These are phyloP conservation scores for Strix occidentalis DNA, from an alignment of 2,797 vertebrate genomes.

Conservation along the genomic window DNA sequence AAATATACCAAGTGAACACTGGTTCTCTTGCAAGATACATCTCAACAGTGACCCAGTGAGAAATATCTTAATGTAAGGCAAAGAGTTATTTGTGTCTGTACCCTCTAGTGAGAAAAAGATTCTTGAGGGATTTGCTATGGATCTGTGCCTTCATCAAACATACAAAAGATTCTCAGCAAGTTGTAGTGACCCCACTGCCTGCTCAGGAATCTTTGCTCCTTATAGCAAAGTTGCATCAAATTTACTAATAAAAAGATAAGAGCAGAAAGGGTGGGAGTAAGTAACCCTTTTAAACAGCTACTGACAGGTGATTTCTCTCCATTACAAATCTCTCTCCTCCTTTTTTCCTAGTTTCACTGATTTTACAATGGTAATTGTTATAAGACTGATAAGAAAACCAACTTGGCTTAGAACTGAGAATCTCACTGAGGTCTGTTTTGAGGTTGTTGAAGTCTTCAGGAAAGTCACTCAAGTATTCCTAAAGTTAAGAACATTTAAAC, in stretches of 20 bases:
- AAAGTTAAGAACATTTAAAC: not conserved
- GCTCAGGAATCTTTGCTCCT: not conserved
- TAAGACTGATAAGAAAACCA: not conserved
- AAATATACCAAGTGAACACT: not conserved
- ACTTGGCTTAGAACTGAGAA: not conserved
- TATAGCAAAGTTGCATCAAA: not conserved
- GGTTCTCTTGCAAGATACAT: not conserved
- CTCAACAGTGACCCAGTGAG: not conserved
- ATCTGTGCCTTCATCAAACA: not conserved
- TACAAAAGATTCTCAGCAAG: not conserved
- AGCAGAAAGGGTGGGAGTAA: not conserved
- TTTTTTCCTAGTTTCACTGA: not conserved
- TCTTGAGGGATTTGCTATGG: not conserved
- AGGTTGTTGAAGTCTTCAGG: not conserved
- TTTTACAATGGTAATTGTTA: not conserved
- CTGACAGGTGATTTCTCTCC: not conserved
- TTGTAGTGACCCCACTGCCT: not conserved
- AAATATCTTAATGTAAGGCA: not conserved
- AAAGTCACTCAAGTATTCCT: not conserved
- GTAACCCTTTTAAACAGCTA: not conserved
- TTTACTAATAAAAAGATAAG: not conserved
- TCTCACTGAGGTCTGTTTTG: not conserved
- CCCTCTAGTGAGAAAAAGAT: not conserved
- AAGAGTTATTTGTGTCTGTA: not conserved
- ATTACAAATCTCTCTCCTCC: not conserved